Conservation (phyloP, 2,888 invertebrate species). For the Phasia obesa region DNA sequence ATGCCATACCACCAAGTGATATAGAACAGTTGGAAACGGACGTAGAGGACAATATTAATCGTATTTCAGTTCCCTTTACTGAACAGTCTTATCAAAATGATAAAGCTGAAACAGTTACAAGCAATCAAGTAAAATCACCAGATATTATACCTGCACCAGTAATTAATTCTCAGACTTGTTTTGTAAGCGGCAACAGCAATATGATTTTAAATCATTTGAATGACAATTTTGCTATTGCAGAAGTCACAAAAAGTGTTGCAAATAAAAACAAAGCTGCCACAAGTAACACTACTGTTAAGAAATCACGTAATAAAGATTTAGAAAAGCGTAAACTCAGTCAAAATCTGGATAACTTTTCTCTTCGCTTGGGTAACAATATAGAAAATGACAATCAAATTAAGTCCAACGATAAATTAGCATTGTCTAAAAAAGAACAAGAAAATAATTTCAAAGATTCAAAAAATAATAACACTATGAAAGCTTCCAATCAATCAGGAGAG, state of each 20-base stretch:
- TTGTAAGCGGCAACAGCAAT: constrained; percentile 80
- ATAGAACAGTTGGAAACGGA: constrained; percentile 82
- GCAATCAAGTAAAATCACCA: background rate
- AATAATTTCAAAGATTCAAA: constrained; percentile 57
- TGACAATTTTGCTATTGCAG: constrained; percentile 78
- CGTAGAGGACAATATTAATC: constrained; percentile 78
- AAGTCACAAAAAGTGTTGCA: constrained; percentile 31
- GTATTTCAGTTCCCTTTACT: constrained; percentile 79
- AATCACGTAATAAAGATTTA: constrained; percentile 78
- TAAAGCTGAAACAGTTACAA: background rate
- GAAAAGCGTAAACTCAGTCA: constrained; percentile 82
- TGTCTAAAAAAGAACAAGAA: constrained; percentile 73
- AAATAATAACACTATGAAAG: constrained; percentile 72
- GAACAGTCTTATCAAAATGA: constrained; percentile 75
- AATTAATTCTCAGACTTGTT: constrained; percentile 78
- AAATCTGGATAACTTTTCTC: constrained; percentile 82
- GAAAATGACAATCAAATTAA: constrained; percentile 76
- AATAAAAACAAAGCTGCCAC: constrained; percentile 23
- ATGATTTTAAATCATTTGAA: constrained; percentile 81
- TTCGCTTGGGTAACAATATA: constrained; percentile 68
- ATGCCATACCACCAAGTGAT: constrained; percentile 82
- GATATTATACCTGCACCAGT: constrained; percentile 68
- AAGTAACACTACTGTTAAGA: constrained; percentile 61
- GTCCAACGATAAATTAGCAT: constrained; percentile 74
- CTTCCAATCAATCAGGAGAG: constrained; percentile 76